Evolutionary conservation across 2,113 vertebrate species (phyloP).

Genomic region (Aptenodytes patagonicus): DNA sequence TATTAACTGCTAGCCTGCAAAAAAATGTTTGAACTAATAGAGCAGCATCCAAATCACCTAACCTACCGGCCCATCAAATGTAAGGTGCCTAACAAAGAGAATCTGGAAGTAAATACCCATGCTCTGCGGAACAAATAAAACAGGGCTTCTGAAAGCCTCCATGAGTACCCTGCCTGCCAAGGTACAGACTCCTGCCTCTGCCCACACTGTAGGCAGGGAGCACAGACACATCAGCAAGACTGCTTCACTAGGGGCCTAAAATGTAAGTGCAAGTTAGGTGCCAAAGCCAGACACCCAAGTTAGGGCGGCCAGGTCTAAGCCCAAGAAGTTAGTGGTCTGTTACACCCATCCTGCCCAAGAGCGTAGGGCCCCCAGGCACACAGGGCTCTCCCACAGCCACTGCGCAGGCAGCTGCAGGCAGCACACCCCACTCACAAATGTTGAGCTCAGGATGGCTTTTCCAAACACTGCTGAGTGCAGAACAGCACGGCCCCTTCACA

Average conservation of each 20-base stretch:
- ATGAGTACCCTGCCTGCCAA: not conserved
- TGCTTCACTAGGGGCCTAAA: not conserved
- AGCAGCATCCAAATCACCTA: not conserved
- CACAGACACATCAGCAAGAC: too few species aligned
- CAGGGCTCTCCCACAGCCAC: accelerated
- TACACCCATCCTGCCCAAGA: accelerated
- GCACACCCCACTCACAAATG: accelerated
- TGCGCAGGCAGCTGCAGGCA: accelerated
- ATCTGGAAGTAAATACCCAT: not conserved
- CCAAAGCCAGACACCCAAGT: not conserved
- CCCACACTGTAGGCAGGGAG: accelerated
- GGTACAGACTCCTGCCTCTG: not conserved
- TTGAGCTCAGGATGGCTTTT: not conserved
- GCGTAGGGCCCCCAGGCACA: accelerated
- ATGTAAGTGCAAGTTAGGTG: not conserved
- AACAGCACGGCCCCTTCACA: accelerated
- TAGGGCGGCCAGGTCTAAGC: not conserved
- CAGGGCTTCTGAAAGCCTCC: not conserved
- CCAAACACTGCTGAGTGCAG: too few species aligned
- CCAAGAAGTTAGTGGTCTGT: not conserved
- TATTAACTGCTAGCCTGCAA: not conserved
- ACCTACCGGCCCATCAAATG: accelerated
- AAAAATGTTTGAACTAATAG: not conserved
- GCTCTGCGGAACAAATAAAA: not conserved
- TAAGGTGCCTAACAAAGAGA: not conserved